Evolutionary conservation across 2,797 vertebrate species (phyloP), one percentile per base, ranked within the genome.

Genomic region (Lutjanus campechanus): DNA sequence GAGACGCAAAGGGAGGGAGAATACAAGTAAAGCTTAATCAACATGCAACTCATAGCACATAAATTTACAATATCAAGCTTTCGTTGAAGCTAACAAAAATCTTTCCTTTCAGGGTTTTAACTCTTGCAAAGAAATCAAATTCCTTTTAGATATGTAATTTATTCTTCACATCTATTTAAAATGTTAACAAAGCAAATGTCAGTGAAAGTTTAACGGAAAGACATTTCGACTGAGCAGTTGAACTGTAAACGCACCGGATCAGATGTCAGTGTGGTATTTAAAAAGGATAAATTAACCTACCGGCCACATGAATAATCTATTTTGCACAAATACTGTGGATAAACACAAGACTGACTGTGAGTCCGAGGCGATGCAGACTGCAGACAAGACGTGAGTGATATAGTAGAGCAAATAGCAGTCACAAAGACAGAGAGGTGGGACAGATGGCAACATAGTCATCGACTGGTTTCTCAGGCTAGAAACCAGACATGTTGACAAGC

Each of bases 391-490:
- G 54, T 62, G 72, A 87, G 77, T 65, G 79, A 86, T 84, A 72
- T 6, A 59, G 55, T 64, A 12, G 56, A 77, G 79, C 4, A 80
- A 83, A 85, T 20, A 75, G 84, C 50, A 43, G 67, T 69, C 74
- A 69, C 58, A 1, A 79, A 80, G 87, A 86, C 51, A 53, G 53
- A 82, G 79, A 69, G 68, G 59, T 55, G 72, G 69, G 54, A 77
- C 87, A 88, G 89, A 89, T 88, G 90, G 88, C 82, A 66, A 60
- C 58, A 17, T 68, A 75, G 81, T 82, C 76, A 74, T 77, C 60
- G 9, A 59, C 62, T n/a, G 70, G 63, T 56, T 62, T 69, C 65
- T 79, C 50, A 11, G 58, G 68, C 75, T 71, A 81, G 68, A 79
- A 81, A 81, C 40, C 68, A 72, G 74, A 79, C 67, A 76, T 53